Percentiles rank a stretch among this genome's conserved stretches.
Conservation (phyloP, 1,140 invertebrate genomes). For the Eriosoma lanigerum region DNA sequence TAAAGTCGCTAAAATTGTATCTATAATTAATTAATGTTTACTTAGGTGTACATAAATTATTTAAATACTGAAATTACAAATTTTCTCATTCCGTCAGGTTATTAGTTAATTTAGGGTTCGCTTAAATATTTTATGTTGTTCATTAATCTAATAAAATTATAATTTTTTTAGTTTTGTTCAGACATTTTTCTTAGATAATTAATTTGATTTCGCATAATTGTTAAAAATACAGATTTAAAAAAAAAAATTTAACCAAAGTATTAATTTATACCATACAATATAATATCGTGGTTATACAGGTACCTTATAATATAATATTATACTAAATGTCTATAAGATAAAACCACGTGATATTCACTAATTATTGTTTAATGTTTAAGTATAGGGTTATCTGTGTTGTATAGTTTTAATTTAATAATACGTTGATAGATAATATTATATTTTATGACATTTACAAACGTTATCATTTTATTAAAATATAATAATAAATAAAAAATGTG, state of each 20-base stretch:
- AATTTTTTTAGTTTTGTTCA: neutral
- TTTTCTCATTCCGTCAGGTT: neutral
- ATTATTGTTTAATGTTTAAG: too few species aligned
- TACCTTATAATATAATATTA: too few species aligned
- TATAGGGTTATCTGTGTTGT: neutral
- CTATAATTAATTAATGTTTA: neutral
- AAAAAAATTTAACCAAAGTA: neutral
- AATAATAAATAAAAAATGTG: too few species aligned
- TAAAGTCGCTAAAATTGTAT: too few species aligned
- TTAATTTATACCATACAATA: too few species aligned
- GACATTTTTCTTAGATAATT: neutral
- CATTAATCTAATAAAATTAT: neutral
- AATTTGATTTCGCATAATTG: neutral
- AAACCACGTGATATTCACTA: neutral
- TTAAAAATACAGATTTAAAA: too few species aligned
- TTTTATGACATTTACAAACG: too few species aligned
- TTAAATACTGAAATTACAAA: neutral
- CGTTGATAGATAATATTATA: neutral
- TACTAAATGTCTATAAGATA: too few species aligned
- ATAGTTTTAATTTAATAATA: neutral
- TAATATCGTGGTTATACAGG: too few species aligned
- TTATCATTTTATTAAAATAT: neutral
- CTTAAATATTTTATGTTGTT: neutral
- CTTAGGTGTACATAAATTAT: neutral
- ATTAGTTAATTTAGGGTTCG: neutral